These are phyloP conservation scores for Teleogryllus occipitalis DNA, from an alignment of 1,140 invertebrate genomes.

Conservation along the genomic window DNA sequence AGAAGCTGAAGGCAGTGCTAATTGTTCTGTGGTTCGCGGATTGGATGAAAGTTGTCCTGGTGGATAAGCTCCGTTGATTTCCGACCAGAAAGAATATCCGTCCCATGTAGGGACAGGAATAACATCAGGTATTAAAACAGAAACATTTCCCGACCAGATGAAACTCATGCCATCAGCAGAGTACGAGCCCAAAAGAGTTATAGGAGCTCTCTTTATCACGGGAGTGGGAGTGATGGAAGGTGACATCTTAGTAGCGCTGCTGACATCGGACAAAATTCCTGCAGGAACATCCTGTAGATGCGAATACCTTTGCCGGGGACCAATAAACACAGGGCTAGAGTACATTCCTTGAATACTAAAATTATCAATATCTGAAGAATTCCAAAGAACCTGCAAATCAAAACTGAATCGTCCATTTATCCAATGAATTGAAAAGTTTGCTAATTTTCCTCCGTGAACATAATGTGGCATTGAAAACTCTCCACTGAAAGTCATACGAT, in stretches of 20 bases:
- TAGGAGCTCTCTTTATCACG: neutral
- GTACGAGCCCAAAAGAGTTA: neutral
- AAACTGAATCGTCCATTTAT: slow-evolving; percentile 8
- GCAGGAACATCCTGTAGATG: neutral
- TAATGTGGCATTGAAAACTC: slow-evolving; percentile 10
- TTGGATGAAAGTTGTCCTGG: neutral
- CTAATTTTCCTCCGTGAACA: neutral
- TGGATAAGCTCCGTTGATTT: neutral
- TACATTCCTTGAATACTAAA: neutral
- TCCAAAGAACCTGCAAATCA: neutral
- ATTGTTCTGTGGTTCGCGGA: neutral
- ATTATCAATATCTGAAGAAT: neutral
- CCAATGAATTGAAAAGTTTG: slow-evolving; percentile 10
- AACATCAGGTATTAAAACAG: neutral
- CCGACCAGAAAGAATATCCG: neutral
- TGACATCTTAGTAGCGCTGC: no score
- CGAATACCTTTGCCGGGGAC: no score
- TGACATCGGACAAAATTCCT: neutral
- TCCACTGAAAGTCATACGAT: neutral
- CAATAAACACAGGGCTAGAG: neutral
- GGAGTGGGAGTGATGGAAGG: neutral
- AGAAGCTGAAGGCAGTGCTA: neutral
- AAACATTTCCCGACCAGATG: slow-evolving; percentile 9
- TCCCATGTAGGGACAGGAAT: neutral
- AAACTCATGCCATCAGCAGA: neutral